Conservation (phyloP, 1,140 invertebrate species). For the Ylistrum balloti region DNA sequence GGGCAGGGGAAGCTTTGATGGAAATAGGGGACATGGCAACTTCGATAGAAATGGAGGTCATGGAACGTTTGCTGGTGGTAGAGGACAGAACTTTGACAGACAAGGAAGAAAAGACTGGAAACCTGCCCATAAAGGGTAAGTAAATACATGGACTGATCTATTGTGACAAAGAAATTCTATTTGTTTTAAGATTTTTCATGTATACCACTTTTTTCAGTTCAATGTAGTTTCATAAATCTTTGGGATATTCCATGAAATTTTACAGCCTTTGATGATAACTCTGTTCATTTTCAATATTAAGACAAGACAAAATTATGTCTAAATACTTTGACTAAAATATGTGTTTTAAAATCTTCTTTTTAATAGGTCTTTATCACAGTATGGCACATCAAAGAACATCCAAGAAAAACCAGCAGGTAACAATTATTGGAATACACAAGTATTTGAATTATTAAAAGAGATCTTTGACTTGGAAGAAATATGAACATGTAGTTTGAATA, state of each 20-base stretch:
- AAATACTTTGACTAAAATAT: too few species aligned
- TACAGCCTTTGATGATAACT: too few species aligned
- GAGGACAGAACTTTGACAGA: not conserved
- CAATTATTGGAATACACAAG: not conserved
- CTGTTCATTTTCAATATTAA: too few species aligned
- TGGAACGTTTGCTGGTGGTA: not conserved
- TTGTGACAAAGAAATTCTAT: too few species aligned
- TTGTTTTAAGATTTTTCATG: too few species aligned
- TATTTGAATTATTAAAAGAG: too few species aligned
- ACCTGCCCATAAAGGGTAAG: not conserved
- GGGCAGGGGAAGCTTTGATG: not conserved
- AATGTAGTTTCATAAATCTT: too few species aligned
- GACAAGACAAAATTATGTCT: too few species aligned
- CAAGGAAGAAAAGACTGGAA: not conserved
- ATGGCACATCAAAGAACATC: not conserved
- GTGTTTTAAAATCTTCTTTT: not conserved
- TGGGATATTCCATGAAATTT: too few species aligned
- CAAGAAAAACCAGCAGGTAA: not conserved
- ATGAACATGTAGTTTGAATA: too few species aligned
- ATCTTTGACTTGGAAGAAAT: too few species aligned
- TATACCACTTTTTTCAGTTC: too few species aligned
- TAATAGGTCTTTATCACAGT: not conserved
- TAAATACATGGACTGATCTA: not conserved
- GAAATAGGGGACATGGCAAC: not conserved
- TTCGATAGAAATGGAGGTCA: not conserved